Base-by-base conservation (phyloP, 2,113 vertebrate genomes). In the Cyprinodon tularosa region DNA sequence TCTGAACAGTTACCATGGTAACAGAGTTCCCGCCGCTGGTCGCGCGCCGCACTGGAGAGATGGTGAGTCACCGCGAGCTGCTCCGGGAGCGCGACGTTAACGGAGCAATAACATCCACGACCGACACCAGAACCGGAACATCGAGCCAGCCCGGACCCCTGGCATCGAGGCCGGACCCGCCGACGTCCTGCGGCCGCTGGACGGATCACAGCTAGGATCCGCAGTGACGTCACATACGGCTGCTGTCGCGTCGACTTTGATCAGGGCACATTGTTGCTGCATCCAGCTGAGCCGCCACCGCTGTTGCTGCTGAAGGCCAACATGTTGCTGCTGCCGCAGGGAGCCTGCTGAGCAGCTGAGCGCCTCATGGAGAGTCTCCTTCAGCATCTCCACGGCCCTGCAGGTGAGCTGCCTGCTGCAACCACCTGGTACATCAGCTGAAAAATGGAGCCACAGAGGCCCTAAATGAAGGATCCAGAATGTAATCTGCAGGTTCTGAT, bases 1-100 rank as follows among this genome's bases (percentile, higher is more conserved):
- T 72, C 40, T 59, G 82, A 78, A 60, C 44, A 75, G 93, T 95
- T 92, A 87, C 85, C 92, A 94, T 89, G 88, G 93, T 80, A 90
- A 94, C 92, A 76, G 45, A 68, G 71, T 82, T 85, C 87, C 84
- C 77, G 84, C 88, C 71, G 76, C 84, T 71, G 84, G 77, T 44
- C 75, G 81, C 83, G 86, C 81, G 83, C 91, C 68, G 89, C 93
- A 90, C 84, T 90, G 88, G 81, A 88, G 82, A 83, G 85, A 82
- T 88, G 88, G 88, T 89, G 92, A 93, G 81, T 91, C 86, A 88
- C 80, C 44, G 78, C 72, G 70, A 71, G 42, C 60, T 22, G 37
- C 63, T 42, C 40, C 63, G 42, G 42, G 5, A 47, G 22, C n/a
- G 65, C 65, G 66, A 57, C 66, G 66, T 38, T 2, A 15, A 47